Evolutionary conservation across 1,140 invertebrate species (phyloP).

Genomic region (Catajapyx aquilonaris): DNA sequence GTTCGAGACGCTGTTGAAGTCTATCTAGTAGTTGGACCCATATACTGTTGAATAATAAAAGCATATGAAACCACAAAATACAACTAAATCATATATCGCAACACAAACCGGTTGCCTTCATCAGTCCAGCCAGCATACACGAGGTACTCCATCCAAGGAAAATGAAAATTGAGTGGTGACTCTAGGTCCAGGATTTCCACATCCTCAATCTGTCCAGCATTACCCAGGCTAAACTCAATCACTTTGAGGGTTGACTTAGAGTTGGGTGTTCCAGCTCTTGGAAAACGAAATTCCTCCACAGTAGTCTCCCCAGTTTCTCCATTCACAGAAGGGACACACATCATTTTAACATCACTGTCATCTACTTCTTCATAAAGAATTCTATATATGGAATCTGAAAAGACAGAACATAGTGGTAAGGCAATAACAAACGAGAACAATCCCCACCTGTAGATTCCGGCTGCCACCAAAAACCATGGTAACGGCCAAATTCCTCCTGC

Average conservation of each 20-base stretch:
- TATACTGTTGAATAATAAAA: conserved; percentile 36
- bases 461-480: conserved; percentile 95
- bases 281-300: conserved; percentile 82
- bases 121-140: conserved; percentile 84
- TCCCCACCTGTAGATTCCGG: conserved; percentile 38
- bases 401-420: conserved; percentile 4
- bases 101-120: conserved; percentile 40
- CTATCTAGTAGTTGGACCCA: conserved; percentile 76
- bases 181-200: conserved; percentile 44
- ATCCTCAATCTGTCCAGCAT: conserved; percentile 38
- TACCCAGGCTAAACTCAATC: conserved; percentile 56
- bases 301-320: conserved; percentile 47
- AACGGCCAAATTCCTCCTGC: conserved; percentile 93
- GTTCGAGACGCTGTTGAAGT: conserved; percentile 56
- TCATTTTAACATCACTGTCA: conserved; percentile 78
- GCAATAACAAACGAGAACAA: conserved; percentile 6
- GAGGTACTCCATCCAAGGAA: conserved; percentile 84
- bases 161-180: conserved; percentile 48
- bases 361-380: conserved; percentile 94
- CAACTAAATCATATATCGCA: conserved; percentile 3
- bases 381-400: conserved; percentile 49
- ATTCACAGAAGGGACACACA: conserved; percentile 64
- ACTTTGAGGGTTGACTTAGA: conserved; percentile 73
- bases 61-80: conserved; percentile 2
- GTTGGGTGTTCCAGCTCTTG: conserved; percentile 71